A percentile compares a stretch with the other conserved stretches of the same genome.
These are phyloP conservation scores for Syngnathus acus DNA, from an alignment of 2,797 vertebrate genomes.

Conservation along the genomic window DNA sequence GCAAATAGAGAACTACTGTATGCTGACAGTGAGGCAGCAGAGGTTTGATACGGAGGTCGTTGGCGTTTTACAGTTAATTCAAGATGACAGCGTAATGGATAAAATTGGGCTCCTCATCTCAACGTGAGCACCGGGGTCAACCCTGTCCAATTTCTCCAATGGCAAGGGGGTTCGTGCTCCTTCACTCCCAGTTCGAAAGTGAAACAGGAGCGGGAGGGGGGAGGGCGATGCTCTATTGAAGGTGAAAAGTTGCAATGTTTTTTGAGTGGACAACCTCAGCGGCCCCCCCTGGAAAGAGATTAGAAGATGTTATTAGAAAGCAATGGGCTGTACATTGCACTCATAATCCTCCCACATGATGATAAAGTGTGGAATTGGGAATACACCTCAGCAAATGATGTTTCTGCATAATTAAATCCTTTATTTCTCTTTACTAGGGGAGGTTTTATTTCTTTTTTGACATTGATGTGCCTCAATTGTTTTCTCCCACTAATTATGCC, in stretches of 20 bases:
- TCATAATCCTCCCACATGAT: slow-evolving; percentile 55
- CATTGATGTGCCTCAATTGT: not conserved
- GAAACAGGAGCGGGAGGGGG: slow-evolving; percentile 29
- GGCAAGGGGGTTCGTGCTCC: slow-evolving; percentile 29
- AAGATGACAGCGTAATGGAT: slow-evolving; percentile 53
- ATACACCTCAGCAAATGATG: slow-evolving; percentile 2
- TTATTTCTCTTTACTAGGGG: not conserved
- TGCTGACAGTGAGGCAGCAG: slow-evolving; percentile 24
- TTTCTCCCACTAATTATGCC: not conserved
- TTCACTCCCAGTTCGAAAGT: slow-evolving; percentile 20
- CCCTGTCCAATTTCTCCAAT: slow-evolving; percentile 56
- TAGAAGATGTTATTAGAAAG: slow-evolving; percentile 69
- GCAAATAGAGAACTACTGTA: slow-evolving; percentile 38
- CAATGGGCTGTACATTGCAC: slow-evolving; percentile 63
- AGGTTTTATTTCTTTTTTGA: slow-evolving; percentile 5
- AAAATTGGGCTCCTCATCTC: slow-evolving; percentile 57
- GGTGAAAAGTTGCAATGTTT: slow-evolving; percentile 68
- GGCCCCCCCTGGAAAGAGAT: slow-evolving; percentile 60
- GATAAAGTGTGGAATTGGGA: slow-evolving; percentile 17
- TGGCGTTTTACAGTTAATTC: slow-evolving; percentile 56
- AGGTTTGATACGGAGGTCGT: slow-evolving; percentile 44
- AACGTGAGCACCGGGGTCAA: slow-evolving; percentile 46
- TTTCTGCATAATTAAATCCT: slow-evolving; percentile 1
- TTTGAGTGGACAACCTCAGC: slow-evolving; percentile 61
- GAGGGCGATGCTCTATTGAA: slow-evolving; percentile 47